These are phyloP conservation scores for Oryzias sinensis DNA, from an alignment of 2,797 vertebrate genomes.

Conservation along the genomic window DNA sequence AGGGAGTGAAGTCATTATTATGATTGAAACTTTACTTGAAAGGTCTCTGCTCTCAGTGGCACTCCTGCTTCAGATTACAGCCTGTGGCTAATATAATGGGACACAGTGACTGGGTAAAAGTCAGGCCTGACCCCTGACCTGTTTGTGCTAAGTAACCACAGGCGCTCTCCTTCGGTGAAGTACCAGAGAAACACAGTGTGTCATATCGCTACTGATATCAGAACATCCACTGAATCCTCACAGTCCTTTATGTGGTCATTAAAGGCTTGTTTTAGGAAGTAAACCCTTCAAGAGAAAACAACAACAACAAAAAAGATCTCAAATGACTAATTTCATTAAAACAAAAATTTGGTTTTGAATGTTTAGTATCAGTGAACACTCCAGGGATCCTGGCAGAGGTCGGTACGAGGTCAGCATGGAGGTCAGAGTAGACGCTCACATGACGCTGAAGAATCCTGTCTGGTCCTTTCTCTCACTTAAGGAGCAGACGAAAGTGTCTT, in stretches of 20 bases:
- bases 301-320: background rate
- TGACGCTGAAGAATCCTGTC: constrained; percentile 64
- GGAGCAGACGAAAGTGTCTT: constrained; percentile 76
- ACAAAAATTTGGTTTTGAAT: constrained; percentile 14
- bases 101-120: constrained; percentile 81
- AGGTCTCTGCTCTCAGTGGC: constrained; percentile 69
- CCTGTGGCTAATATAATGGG: constrained; percentile 80
- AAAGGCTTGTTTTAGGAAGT: background rate
- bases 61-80: constrained; percentile 89
- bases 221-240: constrained; percentile 22
- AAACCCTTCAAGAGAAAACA: background rate
- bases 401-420: constrained; percentile 63
- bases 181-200: constrained; percentile 73
- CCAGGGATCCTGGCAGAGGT: constrained; percentile 47
- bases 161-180: constrained; percentile 84
- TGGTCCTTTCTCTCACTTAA: constrained; percentile 74
- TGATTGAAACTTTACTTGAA: constrained; percentile 79
- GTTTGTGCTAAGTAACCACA: constrained; percentile 86
- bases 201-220: constrained; percentile 49
- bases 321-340: constrained; percentile 9
- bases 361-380: constrained; percentile 23
- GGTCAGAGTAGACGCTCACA: constrained; percentile 62
- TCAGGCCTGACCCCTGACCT: constrained; percentile 85
- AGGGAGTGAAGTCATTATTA: constrained; percentile 66
- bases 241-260: constrained; percentile 1